Evolutionary conservation across 2,113 vertebrate genomes (phyloP).

Genomic region (Sardina pilchardus): DNA sequence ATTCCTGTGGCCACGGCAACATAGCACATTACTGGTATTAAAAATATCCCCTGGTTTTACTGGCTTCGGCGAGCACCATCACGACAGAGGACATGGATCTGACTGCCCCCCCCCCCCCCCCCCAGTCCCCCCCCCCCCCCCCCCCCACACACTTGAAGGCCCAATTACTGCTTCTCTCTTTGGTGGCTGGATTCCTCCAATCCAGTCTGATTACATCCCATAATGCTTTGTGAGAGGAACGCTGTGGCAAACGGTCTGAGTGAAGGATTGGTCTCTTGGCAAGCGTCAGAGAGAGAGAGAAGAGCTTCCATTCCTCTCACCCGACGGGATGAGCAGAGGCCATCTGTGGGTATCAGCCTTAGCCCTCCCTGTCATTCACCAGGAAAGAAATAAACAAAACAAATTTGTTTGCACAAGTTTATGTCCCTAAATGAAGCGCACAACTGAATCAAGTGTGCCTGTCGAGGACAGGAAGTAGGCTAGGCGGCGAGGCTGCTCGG

Average conservation of each 20-base stretch:
- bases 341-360: not conserved
- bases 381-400: conserved; percentile 51
- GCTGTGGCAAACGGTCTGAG: conserved; percentile 47
- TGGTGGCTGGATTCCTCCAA: conserved; percentile 15
- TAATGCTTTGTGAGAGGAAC: conserved; percentile 34
- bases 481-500: not conserved
- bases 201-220: conserved; percentile 48
- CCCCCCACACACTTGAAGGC: not conserved
- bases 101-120: conserved; percentile 40
- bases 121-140: conserved; percentile 41
- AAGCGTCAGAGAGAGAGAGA: conserved; percentile 25
- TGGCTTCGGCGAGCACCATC: conserved; percentile 47
- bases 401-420: conserved; percentile 5
- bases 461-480: not conserved
- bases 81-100: conserved; percentile 45
- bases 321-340: not conserved
- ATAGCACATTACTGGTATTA: conserved; percentile 51
- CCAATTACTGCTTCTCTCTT: not conserved
- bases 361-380: conserved; percentile 23
- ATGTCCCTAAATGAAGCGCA: conserved; percentile 38
- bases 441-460: conserved; percentile 38
- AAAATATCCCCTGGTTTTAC: conserved; percentile 50
- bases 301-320: conserved; percentile 32
- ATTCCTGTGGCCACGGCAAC: conserved; percentile 47
- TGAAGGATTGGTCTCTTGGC: conserved; percentile 44